Evolutionary conservation across 2,113 vertebrate genomes (phyloP), one percentile per base, ranked within the genome.

Genomic region (Calonectris borealis): DNA sequence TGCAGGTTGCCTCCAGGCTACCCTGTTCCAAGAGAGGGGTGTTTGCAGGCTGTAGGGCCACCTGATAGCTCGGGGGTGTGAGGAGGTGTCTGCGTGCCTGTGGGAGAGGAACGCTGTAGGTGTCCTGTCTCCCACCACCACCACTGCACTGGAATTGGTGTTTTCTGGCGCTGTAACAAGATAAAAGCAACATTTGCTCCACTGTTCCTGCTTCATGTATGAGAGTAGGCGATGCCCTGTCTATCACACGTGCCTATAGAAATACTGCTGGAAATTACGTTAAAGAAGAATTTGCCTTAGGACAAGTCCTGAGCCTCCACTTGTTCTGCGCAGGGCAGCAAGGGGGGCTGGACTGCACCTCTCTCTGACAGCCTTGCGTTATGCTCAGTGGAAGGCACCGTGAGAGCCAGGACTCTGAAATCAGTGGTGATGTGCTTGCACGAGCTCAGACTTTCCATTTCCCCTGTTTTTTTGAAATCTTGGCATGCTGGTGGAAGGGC

Each of bases 241-340:
- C 38, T 9, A 4, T 77, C 42, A 36, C 21, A 22, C 2, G 0
- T 65, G 16, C 24, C 29, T 38, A 0, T 10, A 51, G 51, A 82
- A 83, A 48, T 70, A n/a, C 27, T 54, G 19, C 25, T 71, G 27
- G 31, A 16, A 72, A 34, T 49, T 2, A 44, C 36, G 24, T 21
- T 88, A 26, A 25, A n/a, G 38, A 48, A 21, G 49, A 65, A 1
- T 52, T 83, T 72, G 49, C n/a, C 52, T 38, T 76, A 34, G 57
- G 18, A 22, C 16, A 60, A 54, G n/a, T 78, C 44, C n/a, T 10
- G 31, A 19, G 21, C 51, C 65, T 87, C 60, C 8, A 32, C 48
- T 71, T 40, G 48, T 42, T 76, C 32, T 68, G 32, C 9, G 44
- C 15, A 27, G 68, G n/a, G 48, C 75, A 88, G n/a, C 52, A 15